A percentile compares a stretch with the other conserved stretches of the same genome.
phyloP scores from a whole-genome alignment of 2,797 vertebrate genomes.

The Molossus alvarezi region DNA sequence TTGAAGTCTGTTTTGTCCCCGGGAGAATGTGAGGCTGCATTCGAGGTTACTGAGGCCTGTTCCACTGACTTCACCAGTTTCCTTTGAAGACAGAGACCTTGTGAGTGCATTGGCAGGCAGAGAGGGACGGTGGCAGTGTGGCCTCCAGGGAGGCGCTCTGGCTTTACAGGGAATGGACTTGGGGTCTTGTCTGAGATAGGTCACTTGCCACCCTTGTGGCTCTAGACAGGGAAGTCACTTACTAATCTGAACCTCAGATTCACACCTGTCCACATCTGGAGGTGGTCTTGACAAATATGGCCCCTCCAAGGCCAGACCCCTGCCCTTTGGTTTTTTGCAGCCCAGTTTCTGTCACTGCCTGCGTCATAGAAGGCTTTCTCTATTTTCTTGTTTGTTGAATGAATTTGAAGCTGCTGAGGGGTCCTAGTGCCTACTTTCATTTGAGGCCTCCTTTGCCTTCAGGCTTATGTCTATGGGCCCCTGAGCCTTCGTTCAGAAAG shows the following conservation, averaged over 20 bases:
- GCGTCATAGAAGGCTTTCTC: neutral
- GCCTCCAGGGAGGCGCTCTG: neutral
- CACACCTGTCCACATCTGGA: neutral
- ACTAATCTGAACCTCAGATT: neutral
- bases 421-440: neutral
- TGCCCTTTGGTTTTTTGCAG: neutral
- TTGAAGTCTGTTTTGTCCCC: neutral
- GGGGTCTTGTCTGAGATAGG: neutral
- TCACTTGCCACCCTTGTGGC: neutral
- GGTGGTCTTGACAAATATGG: neutral
- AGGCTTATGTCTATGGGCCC: neutral
- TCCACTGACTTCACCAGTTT: neutral
- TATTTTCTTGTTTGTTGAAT: neutral
- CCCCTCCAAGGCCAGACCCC: neutral
- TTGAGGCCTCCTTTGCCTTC: neutral
- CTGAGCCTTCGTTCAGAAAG: constrained; percentile 35
- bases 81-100: neutral
- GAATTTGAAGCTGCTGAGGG: neutral
- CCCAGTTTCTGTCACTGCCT: neutral
- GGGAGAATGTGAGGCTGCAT: neutral
- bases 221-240: neutral
- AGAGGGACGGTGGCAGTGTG: neutral
- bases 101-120: neutral
- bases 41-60: neutral
- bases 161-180: neutral